phyloP scores from a whole-genome alignment of 2,797 vertebrate genomes.

The Melanotaenia nigrans region DNA sequence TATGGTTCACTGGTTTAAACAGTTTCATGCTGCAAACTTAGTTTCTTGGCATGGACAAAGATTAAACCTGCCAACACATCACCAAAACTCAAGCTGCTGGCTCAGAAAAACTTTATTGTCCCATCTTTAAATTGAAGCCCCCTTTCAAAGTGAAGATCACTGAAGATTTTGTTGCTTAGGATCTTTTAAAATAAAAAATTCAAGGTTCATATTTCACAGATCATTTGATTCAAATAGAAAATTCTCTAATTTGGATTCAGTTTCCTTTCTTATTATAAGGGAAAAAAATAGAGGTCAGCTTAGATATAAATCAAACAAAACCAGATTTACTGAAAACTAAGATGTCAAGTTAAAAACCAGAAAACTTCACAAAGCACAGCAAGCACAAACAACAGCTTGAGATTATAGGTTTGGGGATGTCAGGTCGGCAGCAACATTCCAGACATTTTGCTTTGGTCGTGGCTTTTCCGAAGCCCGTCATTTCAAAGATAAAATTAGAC shows the following conservation, averaged over 20 bases:
- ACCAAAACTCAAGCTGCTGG: constrained; percentile 29
- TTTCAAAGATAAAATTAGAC: constrained; percentile 69
- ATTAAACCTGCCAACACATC: constrained; percentile 10
- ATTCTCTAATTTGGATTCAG: constrained; percentile 5
- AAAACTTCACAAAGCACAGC: constrained; percentile 19
- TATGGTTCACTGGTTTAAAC: constrained; percentile 19
- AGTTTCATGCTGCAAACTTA: constrained; percentile 31
- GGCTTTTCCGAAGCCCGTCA: constrained; percentile 61
- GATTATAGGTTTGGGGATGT: constrained; percentile 64
- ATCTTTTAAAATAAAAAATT: too few species aligned
- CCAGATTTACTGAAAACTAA: constrained; percentile 24
- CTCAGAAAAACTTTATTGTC: constrained; percentile 12
- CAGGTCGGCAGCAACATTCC: constrained; percentile 61
- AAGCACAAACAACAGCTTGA: constrained; percentile 57
- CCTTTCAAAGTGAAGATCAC: background rate
- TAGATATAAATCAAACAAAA: constrained; percentile 6
- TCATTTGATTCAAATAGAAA: background rate
- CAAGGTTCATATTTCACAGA: background rate
- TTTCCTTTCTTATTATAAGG: background rate
- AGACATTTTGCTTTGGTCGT: constrained; percentile 48
- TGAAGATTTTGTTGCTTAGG: too few species aligned
- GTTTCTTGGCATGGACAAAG: constrained; percentile 27
- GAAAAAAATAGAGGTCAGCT: background rate
- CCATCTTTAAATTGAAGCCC: background rate
- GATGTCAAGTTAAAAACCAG: constrained; percentile 45